Percentiles rank a stretch among this genome's conserved stretches.
phyloP scores from a whole-genome alignment of 2,888 invertebrate genomes.

The Ceriagrion tenellum region DNA sequence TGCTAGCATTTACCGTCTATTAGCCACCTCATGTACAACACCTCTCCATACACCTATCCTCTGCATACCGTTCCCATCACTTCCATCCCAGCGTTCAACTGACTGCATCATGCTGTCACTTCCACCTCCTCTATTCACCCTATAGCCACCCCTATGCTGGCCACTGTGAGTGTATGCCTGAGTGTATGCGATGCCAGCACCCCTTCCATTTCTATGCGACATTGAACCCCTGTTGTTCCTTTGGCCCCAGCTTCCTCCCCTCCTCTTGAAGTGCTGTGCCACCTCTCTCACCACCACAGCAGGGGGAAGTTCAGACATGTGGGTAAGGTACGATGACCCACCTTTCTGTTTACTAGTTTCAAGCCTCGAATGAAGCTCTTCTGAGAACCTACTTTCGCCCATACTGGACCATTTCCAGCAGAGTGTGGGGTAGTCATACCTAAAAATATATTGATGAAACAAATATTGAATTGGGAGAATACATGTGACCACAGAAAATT shows the following conservation, averaged over 20 bases:
- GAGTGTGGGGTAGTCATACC: conserved; percentile 61
- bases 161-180: background rate
- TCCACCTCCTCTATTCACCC: conserved; percentile 8
- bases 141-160: background rate
- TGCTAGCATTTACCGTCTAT: background rate
- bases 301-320: conserved; percentile 68
- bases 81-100: background rate
- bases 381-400: conserved; percentile 65
- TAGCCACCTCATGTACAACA: background rate
- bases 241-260: conserved; percentile 46
- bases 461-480: too few relatives aligned
- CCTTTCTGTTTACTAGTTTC: conserved; percentile 65
- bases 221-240: conserved; percentile 21
- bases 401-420: conserved; percentile 49
- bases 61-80: background rate
- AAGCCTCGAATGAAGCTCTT: conserved; percentile 60
- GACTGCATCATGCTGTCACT: background rate
- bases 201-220: background rate
- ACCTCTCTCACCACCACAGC: conserved; percentile 68
- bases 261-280: conserved; percentile 65
- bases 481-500: too few relatives aligned
- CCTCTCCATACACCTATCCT: conserved; percentile 21
- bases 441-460: background rate
- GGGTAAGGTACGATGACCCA: conserved; percentile 68
- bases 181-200: background rate